Evolutionary conservation across 2,113 vertebrate species (phyloP), one percentile per base, ranked within the genome.

Genomic region (Gymnorhina tibicen): DNA sequence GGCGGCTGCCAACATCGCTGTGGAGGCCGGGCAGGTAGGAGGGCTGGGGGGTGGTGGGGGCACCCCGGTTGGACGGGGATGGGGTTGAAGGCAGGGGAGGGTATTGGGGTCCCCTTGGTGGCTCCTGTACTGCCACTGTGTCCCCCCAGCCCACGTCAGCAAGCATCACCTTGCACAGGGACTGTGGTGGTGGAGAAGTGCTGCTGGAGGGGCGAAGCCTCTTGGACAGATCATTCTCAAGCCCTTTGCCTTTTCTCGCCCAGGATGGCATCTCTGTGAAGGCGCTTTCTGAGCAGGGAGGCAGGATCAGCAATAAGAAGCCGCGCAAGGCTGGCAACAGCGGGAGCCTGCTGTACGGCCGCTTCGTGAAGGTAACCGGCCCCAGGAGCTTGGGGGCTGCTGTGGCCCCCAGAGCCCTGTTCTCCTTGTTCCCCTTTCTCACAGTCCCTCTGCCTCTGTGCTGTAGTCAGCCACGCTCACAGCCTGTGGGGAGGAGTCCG

Each of bases 321-420:
- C 99, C 98, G 0, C 73, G 96, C 46, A 98, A 98, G 93, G 98
- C 98, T 2, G 5, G 91, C 4, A 19, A 92, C 41, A 30, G 94
- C 0, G 96, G 92, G 77, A 93, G 59, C 46, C 95, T 98, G 97
- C 96, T 99, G 6, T 99, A 99, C 2, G 99, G 99, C 33, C 97
- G 96, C 94, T 99, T 99, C 5, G 98, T 99, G 75, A 99, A 99
- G 99, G 99, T 99, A 82, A 30, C 16, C 0, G 6, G 62, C 69
- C 24, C 3, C 20, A 39, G 84, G 17, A 15, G 17, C 46, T 64
- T 5, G 3, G 59, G 7, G 60, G 10, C 62, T 26, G 70, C 50
- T 46, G 19, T 13, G 44, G 8, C 35, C 19, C 30, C n/a, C 50
- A 4, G 15, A 23, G 6, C 24, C 60, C 46, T 3, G 1, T 62